A percentile compares a stretch with the other conserved stretches of the same genome.
Evolutionary conservation across 1,140 invertebrate species (phyloP).

Genomic region (Drosophila equinoxialis): DNA sequence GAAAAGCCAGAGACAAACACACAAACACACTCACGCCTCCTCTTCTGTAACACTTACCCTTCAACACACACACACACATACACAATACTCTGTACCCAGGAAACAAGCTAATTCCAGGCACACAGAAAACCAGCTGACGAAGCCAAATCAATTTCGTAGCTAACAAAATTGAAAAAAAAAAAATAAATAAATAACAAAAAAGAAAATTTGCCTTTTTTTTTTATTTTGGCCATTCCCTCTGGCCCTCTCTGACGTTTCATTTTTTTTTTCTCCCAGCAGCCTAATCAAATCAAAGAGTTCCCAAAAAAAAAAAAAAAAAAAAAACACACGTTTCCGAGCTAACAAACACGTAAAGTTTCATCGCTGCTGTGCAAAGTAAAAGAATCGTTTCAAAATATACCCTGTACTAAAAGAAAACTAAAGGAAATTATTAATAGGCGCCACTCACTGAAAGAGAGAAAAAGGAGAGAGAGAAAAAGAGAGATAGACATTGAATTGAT

Average conservation of each 20-base stretch:
- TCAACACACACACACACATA: neutral
- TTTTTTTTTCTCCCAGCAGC: constrained; percentile 15
- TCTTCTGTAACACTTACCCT: neutral
- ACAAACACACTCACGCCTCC: neutral
- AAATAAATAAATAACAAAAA: neutral
- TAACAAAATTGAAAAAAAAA: constrained; percentile 36
- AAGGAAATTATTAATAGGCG: neutral
- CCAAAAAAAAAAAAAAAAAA: constrained; percentile 13
- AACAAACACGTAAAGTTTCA: constrained; percentile 33
- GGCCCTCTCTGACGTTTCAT: constrained; percentile 45
- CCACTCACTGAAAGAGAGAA: no score
- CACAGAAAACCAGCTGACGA: constrained; percentile 9
- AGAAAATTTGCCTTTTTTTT: neutral
- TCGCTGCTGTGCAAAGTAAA: no score
- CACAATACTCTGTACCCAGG: neutral
- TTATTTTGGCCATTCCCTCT: constrained; percentile 54
- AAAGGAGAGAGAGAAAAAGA: no score
- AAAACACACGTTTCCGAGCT: constrained; percentile 27
- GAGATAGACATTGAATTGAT: no score
- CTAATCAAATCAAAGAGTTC: constrained; percentile 15
- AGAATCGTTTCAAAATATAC: neutral
- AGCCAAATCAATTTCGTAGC: constrained; percentile 22
- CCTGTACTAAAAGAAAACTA: neutral
- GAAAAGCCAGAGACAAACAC: constrained; percentile 1
- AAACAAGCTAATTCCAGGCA: constrained; percentile 13